phyloP scores from a whole-genome alignment of 2,888 invertebrate genomes.

The Pristionchus japonicus region DNA sequence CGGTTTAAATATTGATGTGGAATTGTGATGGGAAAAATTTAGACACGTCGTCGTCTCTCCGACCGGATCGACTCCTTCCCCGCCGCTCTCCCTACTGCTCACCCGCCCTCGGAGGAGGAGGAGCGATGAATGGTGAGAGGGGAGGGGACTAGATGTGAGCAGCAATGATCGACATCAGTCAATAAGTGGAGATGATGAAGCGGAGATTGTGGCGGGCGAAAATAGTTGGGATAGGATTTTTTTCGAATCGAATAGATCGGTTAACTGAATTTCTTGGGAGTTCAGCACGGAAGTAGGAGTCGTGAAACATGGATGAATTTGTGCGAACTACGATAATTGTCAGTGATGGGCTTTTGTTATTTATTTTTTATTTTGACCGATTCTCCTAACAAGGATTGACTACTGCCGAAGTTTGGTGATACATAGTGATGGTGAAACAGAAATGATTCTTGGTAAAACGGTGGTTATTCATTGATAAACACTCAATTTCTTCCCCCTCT shows the following conservation, averaged over 20 bases:
- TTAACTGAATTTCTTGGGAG: not conserved
- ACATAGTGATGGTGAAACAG: not conserved
- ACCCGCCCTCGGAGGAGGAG: slow-evolving; percentile 21
- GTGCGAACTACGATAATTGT: too few relatives aligned
- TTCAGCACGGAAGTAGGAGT: not conserved
- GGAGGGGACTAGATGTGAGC: too few relatives aligned
- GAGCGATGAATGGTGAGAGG: slow-evolving; percentile 2
- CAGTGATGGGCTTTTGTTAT: too few relatives aligned
- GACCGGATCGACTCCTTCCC: slow-evolving; percentile 29
- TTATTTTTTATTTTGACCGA: too few relatives aligned
- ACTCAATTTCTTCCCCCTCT: not conserved
- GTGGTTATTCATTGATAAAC: too few relatives aligned
- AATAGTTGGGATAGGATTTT: too few relatives aligned
- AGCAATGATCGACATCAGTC: too few relatives aligned
- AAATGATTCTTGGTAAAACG: not conserved
- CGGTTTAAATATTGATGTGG: too few relatives aligned
- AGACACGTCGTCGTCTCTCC: slow-evolving; percentile 21
- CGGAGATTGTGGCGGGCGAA: too few relatives aligned
- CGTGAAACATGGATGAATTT: not conserved
- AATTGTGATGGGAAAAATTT: not conserved
- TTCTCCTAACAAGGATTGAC: too few relatives aligned
- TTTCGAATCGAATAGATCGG: too few relatives aligned
- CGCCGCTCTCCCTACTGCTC: slow-evolving; percentile 35
- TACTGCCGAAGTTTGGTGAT: not conserved
- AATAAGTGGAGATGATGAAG: not conserved